These are phyloP conservation scores for Heteromyza rotundicornis DNA, from an alignment of 2,888 invertebrate species.

Conservation along the genomic window DNA sequence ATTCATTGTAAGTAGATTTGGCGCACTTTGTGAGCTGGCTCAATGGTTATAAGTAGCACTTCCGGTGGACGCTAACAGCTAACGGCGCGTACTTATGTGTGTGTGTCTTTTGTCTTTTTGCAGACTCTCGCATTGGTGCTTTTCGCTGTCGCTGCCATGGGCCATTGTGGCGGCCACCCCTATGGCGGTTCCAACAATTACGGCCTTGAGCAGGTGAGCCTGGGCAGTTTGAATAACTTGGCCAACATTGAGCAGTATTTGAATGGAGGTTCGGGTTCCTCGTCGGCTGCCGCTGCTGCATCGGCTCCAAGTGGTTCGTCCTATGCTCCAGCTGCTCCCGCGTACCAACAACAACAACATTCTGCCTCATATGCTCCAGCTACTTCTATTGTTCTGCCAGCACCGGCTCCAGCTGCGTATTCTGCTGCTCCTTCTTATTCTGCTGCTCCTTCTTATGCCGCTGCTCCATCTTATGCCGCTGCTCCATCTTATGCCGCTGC, in stretches of 20 bases:
- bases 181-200: no score
- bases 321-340: slow-evolving; percentile 5
- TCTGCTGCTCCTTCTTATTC: slow-evolving; percentile 11
- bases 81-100: not conserved
- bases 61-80: no score
- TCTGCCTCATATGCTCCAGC: slow-evolving; percentile 15
- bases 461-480: not conserved
- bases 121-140: slow-evolving; percentile 44
- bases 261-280: slow-evolving; percentile 4
- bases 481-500: not conserved
- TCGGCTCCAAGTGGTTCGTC: not conserved
- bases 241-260: slow-evolving; percentile 14
- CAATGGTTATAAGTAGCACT: not conserved
- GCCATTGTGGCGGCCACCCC: slow-evolving; percentile 30
- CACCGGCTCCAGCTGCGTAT: not conserved
- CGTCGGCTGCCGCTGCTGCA: slow-evolving; percentile 32
- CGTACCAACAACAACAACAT: slow-evolving; percentile 8
- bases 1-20: slow-evolving; percentile 47
- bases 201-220: slow-evolving; percentile 18
- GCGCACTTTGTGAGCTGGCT: no score
- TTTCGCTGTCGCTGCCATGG: slow-evolving; percentile 39
- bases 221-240: slow-evolving; percentile 15
- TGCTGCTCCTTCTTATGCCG: not conserved
- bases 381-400: slow-evolving; percentile 19
- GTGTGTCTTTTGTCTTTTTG: slow-evolving; percentile 4